Evolutionary conservation across 2,113 vertebrate genomes (phyloP).

Genomic region (Argyrosomus japonicus): DNA sequence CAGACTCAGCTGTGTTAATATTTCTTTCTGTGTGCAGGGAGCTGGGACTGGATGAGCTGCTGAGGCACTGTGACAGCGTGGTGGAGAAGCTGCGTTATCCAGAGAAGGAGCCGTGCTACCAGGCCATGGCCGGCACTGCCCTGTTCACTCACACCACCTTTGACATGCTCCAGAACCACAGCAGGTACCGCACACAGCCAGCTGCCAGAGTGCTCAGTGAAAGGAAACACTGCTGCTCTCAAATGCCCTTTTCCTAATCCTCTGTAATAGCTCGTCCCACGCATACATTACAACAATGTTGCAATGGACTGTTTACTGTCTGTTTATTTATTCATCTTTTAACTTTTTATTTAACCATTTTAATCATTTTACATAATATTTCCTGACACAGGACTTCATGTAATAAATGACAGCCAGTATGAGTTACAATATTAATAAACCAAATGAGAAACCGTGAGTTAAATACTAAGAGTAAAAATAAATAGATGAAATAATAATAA

Average conservation of each 20-base stretch:
- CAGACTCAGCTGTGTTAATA: background rate
- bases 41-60: conserved; percentile 81
- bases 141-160: conserved; percentile 78
- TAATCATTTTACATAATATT: too few relatives aligned
- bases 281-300: background rate
- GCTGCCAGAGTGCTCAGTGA: background rate
- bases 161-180: conserved; percentile 82
- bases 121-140: conserved; percentile 81
- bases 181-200: conserved; percentile 68
- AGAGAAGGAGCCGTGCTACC: conserved; percentile 78
- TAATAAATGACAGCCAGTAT: too few relatives aligned
- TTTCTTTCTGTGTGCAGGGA: conserved; percentile 64
- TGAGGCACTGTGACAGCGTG: conserved; percentile 76
- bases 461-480: too few relatives aligned
- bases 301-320: background rate
- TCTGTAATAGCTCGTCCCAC: background rate
- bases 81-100: conserved; percentile 81
- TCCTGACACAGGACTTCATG: too few relatives aligned
- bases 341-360: too few relatives aligned
- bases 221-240: background rate
- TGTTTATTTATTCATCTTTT: too few relatives aligned
- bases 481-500: too few relatives aligned
- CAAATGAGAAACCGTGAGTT: too few relatives aligned
- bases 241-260: background rate
- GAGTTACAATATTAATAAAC: too few relatives aligned